Percentiles rank a stretch among this genome's conserved stretches.
Conservation (phyloP, 1,140 invertebrate species). For the Mercenaria mercenaria region DNA sequence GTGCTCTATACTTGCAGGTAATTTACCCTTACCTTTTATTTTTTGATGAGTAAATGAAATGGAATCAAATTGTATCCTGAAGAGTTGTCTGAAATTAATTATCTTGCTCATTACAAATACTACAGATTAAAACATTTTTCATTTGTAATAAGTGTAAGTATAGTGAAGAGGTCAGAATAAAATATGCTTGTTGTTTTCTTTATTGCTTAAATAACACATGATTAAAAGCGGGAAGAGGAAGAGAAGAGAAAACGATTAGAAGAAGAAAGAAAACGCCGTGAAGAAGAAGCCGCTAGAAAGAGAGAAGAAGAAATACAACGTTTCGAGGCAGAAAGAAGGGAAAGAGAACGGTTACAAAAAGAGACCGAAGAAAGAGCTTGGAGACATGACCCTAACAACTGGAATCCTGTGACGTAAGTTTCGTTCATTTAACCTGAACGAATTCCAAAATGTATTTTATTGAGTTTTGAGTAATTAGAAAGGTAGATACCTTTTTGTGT, state of each 20-base stretch:
- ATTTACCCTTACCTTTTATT: no score
- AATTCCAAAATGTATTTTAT: neutral
- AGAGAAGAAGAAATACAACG: conserved; percentile 1
- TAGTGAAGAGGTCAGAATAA: no score
- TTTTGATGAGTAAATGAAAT: no score
- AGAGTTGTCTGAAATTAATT: no score
- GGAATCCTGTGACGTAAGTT: conserved; percentile 32
- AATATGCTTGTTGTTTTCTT: no score
- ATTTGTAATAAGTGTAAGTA: no score
- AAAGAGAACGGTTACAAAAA: neutral
- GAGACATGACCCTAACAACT: conserved; percentile 32
- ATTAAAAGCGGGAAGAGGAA: neutral
- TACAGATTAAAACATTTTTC: no score
- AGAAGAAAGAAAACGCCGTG: neutral
- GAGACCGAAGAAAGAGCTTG: conserved; percentile 23
- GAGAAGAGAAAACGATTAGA: neutral
- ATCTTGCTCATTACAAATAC: no score
- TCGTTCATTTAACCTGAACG: neutral
- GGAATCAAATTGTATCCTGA: no score
- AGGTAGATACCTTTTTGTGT: no score
- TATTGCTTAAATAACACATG: no score
- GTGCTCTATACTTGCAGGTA: no score
- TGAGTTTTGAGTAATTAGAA: neutral
- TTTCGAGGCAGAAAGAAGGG: neutral
- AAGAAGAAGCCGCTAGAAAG: conserved; percentile 7